A percentile compares a stretch with the other conserved stretches of the same genome.
Evolutionary conservation across 35 echinoderm and acorn worm genomes (phyloP).

Genomic region (Patiria miniata): DNA sequence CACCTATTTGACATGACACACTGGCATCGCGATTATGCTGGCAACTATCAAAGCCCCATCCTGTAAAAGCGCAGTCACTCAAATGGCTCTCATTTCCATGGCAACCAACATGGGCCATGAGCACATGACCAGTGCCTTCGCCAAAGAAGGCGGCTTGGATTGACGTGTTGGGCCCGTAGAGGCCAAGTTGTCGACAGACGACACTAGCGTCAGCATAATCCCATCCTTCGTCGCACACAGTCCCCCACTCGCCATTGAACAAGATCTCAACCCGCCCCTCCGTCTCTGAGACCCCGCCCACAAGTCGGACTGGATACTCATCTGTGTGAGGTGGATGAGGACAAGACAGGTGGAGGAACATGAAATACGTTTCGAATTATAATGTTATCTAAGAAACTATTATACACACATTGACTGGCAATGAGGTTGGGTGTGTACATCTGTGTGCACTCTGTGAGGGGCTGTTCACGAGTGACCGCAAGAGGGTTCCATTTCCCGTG

Average conservation of each 20-base stretch:
- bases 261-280: slow-evolving; percentile 60
- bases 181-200: slow-evolving; percentile 53
- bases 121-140: slow-evolving; percentile 5
- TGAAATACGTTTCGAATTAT: too few relatives aligned
- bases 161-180: neutral
- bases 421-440: too few relatives aligned
- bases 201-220: slow-evolving; percentile 29
- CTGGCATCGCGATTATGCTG: slow-evolving; percentile 14
- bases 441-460: too few relatives aligned
- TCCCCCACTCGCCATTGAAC: slow-evolving; percentile 43
- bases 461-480: too few relatives aligned
- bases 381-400: too few relatives aligned
- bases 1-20: slow-evolving; percentile 2
- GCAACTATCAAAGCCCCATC: neutral
- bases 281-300: slow-evolving; percentile 20
- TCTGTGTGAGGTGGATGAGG: too few relatives aligned
- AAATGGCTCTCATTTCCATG: slow-evolving; percentile 10
- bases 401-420: too few relatives aligned
- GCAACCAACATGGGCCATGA: slow-evolving; percentile 39
- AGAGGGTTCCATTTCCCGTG: too few relatives aligned
- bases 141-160: slow-evolving; percentile 6
- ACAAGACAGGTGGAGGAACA: too few relatives aligned
- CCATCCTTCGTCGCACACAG: slow-evolving; percentile 46
- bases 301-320: slow-evolving; percentile 13
- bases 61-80: slow-evolving; percentile 29